Evolutionary conservation across 2,797 vertebrate genomes (phyloP).

Genomic region (Spondyliosoma cantharus): DNA sequence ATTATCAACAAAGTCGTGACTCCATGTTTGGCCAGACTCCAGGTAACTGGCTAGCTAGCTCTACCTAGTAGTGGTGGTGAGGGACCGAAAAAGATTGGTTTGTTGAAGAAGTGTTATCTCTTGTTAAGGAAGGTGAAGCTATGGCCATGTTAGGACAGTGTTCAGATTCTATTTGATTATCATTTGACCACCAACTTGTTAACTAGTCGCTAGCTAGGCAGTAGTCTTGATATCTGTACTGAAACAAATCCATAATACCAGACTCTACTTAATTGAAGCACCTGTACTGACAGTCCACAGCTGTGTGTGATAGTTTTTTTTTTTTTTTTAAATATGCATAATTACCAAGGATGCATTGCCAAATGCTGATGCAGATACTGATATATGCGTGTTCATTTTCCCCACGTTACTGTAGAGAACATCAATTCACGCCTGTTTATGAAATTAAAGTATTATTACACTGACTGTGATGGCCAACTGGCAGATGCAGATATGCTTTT

Average conservation of each 20-base stretch:
- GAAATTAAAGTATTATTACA: too few relatives aligned
- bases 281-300: not conserved
- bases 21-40: not conserved
- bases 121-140: not conserved
- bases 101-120: not conserved
- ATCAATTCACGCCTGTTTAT: too few relatives aligned
- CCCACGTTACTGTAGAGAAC: too few relatives aligned
- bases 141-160: not conserved
- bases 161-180: not conserved
- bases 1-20: not conserved
- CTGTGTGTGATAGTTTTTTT: not conserved
- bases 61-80: not conserved
- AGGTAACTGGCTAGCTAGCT: not conserved
- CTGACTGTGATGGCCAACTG: too few relatives aligned
- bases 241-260: not conserved
- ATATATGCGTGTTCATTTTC: too few relatives aligned
- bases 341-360: too few relatives aligned
- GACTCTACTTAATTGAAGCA: not conserved
- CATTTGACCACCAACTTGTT: not conserved
- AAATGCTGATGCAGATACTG: too few relatives aligned
- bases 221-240: not conserved
- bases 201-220: not conserved
- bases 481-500: too few relatives aligned
- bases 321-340: conserved; percentile 1
- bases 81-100: not conserved